phyloP scores from a whole-genome alignment of 2,113 vertebrate species.

The Cyprinodon variegatus region DNA sequence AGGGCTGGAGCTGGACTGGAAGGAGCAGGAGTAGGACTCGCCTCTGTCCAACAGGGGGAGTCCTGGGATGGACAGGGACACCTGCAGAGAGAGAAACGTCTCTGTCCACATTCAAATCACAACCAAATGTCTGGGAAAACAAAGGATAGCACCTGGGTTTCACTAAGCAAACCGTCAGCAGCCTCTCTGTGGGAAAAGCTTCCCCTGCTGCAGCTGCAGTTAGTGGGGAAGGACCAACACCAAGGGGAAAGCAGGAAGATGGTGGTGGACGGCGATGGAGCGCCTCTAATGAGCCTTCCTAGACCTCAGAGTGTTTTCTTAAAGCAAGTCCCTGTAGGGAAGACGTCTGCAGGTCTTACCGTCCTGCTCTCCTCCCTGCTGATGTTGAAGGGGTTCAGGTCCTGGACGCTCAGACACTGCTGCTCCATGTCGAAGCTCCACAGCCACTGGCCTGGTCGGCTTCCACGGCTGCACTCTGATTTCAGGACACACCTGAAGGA shows the following conservation, averaged over 20 bases:
- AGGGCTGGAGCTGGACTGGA: constrained; percentile 83
- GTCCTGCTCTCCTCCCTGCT: constrained; percentile 89
- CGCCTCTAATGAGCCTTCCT: too few relatives aligned
- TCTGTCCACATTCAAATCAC: background rate
- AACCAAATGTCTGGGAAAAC: background rate
- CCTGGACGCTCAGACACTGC: constrained; percentile 84
- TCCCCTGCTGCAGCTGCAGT: background rate
- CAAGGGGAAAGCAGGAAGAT: too few relatives aligned
- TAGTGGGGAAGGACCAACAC: too few relatives aligned
- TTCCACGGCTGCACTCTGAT: constrained; percentile 83
- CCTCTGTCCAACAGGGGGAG: constrained; percentile 83
- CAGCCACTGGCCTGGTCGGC: constrained; percentile 86
- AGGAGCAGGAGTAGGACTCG: constrained; percentile 90
- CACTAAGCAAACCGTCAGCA: background rate
- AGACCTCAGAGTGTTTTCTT: too few relatives aligned
- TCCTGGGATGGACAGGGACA: constrained; percentile 85
- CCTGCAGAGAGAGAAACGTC: constrained; percentile 70
- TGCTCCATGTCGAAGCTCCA: constrained; percentile 92
- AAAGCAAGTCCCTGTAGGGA: too few relatives aligned
- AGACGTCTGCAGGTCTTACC: constrained; percentile 62
- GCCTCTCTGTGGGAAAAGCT: background rate
- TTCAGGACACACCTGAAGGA: constrained; percentile 84
- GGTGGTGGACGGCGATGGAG: too few relatives aligned
- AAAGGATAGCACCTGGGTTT: background rate
- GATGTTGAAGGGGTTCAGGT: constrained; percentile 89